Percentiles rank a stretch among this genome's conserved stretches.
Evolutionary conservation across 2,797 vertebrate genomes (phyloP).

Genomic region (Gymnoscopelus braueri): DNA sequence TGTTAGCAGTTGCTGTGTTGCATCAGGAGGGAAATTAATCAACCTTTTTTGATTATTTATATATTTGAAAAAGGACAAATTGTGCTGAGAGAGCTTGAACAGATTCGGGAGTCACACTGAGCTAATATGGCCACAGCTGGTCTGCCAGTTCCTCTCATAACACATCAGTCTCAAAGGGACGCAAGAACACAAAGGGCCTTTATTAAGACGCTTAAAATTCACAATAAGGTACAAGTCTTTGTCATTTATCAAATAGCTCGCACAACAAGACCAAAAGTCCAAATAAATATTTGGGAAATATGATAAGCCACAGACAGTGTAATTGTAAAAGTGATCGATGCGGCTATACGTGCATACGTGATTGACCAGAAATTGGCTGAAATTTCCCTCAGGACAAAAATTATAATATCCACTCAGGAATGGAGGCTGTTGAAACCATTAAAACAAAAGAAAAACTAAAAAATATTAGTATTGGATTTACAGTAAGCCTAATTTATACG

Average conservation of each 20-base stretch:
- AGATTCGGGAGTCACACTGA: slow-evolving; percentile 55
- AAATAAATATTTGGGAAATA: slow-evolving; percentile 9
- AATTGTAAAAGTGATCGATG: not conserved
- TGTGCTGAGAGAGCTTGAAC: slow-evolving; percentile 25
- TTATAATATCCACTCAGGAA: slow-evolving; percentile 2
- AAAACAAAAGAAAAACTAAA: not conserved
- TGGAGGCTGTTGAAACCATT: not conserved
- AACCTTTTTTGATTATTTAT: slow-evolving; percentile 65
- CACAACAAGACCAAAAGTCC: slow-evolving; percentile 4
- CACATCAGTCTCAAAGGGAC: slow-evolving; percentile 49
- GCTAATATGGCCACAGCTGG: slow-evolving; percentile 57
- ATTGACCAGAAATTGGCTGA: not conserved
- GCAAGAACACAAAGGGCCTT: not conserved
- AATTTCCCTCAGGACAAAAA: not conserved
- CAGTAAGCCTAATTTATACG: too few relatives aligned
- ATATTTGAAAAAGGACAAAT: slow-evolving; percentile 66
- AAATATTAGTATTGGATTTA: too few relatives aligned
- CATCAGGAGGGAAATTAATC: slow-evolving; percentile 70
- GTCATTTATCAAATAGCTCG: slow-evolving; percentile 43
- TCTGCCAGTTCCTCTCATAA: slow-evolving; percentile 52
- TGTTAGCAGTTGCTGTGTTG: slow-evolving; percentile 34
- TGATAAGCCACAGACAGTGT: not conserved
- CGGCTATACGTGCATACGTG: not conserved
- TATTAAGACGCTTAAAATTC: slow-evolving; percentile 44
- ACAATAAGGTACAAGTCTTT: slow-evolving; percentile 35